Conservation (phyloP, 30 jellyfish, hydroid and myxozoan species). For the Hydra vulgaris region DNA sequence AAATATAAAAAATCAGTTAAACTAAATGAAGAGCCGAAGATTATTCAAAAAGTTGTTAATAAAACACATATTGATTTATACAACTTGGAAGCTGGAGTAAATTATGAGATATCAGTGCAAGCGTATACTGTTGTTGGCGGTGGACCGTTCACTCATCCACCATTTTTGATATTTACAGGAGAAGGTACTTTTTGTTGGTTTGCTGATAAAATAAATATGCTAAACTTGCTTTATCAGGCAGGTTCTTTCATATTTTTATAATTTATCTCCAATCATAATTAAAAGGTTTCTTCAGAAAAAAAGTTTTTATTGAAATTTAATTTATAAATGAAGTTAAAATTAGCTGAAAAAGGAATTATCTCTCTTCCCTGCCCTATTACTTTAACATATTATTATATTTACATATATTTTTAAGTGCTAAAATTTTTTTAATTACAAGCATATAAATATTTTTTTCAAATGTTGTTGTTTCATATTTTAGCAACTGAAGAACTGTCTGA, state of each 20-base stretch:
- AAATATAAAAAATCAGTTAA: slow-evolving; percentile 31
- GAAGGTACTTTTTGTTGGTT: too few species aligned
- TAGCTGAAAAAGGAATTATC: too few species aligned
- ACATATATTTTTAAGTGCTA: too few species aligned
- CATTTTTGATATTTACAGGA: slow-evolving; percentile 40
- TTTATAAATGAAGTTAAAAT: not conserved
- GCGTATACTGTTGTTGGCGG: slow-evolving; percentile 70
- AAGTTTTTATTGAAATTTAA: not conserved
- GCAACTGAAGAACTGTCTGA: slow-evolving; percentile 33
- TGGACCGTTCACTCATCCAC: slow-evolving; percentile 74
- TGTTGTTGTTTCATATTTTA: not conserved
- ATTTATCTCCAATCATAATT: too few species aligned
- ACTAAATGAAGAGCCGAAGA: not conserved
- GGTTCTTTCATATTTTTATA: too few species aligned
- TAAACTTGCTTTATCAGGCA: too few species aligned
- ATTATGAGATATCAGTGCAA: slow-evolving; percentile 48
- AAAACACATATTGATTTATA: not conserved
- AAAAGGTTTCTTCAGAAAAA: too few species aligned
- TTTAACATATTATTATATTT: too few species aligned
- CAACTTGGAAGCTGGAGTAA: slow-evolving; percentile 24
- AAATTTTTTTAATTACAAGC: too few species aligned
- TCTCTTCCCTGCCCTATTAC: too few species aligned
- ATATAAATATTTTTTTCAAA: too few species aligned
- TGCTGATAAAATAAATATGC: too few species aligned
- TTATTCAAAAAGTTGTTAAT: not conserved